Evolutionary conservation across 2,113 vertebrate species (phyloP), one percentile per base, ranked within the genome.

Genomic region (Orientallactaga bullata): DNA sequence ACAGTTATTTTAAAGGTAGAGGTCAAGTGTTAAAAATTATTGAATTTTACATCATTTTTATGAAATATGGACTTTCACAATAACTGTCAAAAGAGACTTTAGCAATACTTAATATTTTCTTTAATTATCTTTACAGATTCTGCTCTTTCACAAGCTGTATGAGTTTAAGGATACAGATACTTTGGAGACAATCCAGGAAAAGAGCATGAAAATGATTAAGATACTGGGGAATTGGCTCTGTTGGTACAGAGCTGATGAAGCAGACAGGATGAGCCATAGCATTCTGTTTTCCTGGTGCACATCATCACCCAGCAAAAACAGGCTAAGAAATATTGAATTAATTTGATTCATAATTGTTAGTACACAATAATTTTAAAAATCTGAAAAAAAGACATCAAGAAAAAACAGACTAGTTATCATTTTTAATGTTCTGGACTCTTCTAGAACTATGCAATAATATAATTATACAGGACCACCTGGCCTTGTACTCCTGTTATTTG

Each of bases 141-240:
- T 83, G 66, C 30, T 94, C 55, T 47, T 85, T 79, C 26, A 88
- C 23, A 94, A 94, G 23, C 89, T 93, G 69, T 85, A 83, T 79
- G 85, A 88, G 86, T 93, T 95, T 95, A 95, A 94, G 88, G 73
- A 93, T 96, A 81, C 11, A 88, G 88, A 88, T 92, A 93, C 93
- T 95, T 95, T 97, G 97, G 97, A 97, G 32, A 68, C 82, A 72
- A 58, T 96, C 90, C 95, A 96, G 88, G 26, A 91, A 47, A 61
- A 93, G 81, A 65, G 85, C 85, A 17, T 93, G 82, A 97, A 97
- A 95, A 95, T 97, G 85, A 97, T 96, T 96, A 97, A 94, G 90
- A 93, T 90, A 60, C 65, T 93, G 42, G 35, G 71, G 95, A 95
- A 90, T 42, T 94, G 82, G 47, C 88, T 95, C 76, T 92, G 24